Evolutionary conservation across 2,113 vertebrate species (phyloP).

Genomic region (Morone saxatilis): DNA sequence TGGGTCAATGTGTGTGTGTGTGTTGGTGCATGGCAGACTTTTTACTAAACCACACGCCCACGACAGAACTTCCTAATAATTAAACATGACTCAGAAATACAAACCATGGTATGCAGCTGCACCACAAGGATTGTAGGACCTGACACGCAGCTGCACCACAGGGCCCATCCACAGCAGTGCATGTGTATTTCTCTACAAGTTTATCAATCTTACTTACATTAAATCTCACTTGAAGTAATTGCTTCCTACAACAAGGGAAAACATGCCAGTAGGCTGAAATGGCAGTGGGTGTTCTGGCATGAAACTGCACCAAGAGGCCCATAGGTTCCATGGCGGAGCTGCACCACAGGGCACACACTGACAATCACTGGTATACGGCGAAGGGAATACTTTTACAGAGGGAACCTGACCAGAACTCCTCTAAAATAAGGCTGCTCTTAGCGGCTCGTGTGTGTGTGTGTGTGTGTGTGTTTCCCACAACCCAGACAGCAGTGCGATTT

Average conservation of each 20-base stretch:
- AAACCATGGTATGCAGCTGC: constrained; percentile 59
- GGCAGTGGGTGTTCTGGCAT: constrained; percentile 12
- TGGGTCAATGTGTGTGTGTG: constrained; percentile 2
- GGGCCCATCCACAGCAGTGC: constrained; percentile 20
- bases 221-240: neutral
- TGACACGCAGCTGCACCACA: constrained; percentile 46
- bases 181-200: neutral
- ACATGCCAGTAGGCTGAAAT: constrained; percentile 8
- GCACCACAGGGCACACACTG: constrained; percentile 45
- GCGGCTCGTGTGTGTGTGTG: constrained; percentile 45
- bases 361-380: constrained; percentile 55
- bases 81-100: constrained; percentile 69
- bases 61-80: constrained; percentile 73
- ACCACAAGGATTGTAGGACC: constrained; percentile 44
- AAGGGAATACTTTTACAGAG: constrained; percentile 59
- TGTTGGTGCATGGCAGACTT: constrained; percentile 43
- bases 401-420: constrained; percentile 65
- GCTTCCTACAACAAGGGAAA: constrained; percentile 19
- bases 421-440: constrained; percentile 76
- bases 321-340: constrained; percentile 49
- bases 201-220: constrained; percentile 18
- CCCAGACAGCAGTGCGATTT: constrained; percentile 79
- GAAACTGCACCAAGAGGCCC: constrained; percentile 24
- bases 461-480: constrained; percentile 66
- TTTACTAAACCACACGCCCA: constrained; percentile 58